These are phyloP conservation scores for Chelonus formosanus DNA, from an alignment of 2,888 invertebrate species.

Conservation along the genomic window DNA sequence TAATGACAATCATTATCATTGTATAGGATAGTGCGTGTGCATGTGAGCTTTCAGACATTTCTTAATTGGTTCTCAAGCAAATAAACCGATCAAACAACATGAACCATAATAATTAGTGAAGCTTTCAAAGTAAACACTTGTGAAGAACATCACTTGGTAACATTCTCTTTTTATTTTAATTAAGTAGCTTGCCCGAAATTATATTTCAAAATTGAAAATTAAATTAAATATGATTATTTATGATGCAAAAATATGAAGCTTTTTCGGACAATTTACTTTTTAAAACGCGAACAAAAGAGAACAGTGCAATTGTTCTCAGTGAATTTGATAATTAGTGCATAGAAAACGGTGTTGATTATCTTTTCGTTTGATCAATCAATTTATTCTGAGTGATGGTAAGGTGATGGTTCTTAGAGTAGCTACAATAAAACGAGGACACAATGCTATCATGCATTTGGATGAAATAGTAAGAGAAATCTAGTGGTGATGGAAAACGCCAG, in stretches of 20 bases:
- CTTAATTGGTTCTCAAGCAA: conserved; percentile 26
- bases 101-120: conserved; percentile 17
- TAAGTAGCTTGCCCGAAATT: too few relatives aligned
- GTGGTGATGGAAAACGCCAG: conserved; percentile 20
- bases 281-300: too few relatives aligned
- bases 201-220: too few relatives aligned
- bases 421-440: conserved; percentile 45
- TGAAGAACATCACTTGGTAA: background rate
- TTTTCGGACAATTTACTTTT: too few relatives aligned
- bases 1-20: conserved; percentile 1
- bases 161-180: too few relatives aligned
- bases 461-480: conserved; percentile 34
- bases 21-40: conserved; percentile 26
- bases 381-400: too few relatives aligned
- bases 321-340: too few relatives aligned
- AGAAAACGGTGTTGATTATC: too few relatives aligned
- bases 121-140: background rate
- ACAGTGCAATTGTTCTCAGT: too few relatives aligned
- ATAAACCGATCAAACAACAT: conserved; percentile 27
- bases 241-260: too few relatives aligned
- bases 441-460: conserved; percentile 52
- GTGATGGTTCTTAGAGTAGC: conserved; percentile 19
- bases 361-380: background rate
- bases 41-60: conserved; percentile 29
- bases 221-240: too few relatives aligned